Conservation (phyloP, 2,888 invertebrate genomes). For the Neoitamus cyanurus region DNA sequence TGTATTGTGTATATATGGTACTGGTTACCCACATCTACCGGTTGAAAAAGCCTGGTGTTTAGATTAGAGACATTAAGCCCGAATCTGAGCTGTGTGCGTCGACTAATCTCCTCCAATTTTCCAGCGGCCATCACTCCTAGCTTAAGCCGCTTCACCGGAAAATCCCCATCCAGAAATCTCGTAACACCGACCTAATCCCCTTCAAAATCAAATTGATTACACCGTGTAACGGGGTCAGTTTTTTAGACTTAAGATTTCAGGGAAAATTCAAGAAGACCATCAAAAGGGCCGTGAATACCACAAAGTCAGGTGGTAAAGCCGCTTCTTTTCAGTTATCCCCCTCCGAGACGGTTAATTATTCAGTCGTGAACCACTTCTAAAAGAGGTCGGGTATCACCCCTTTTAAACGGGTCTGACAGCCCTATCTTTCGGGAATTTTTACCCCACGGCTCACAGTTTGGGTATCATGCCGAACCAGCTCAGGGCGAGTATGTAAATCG, state of each 20-base stretch:
- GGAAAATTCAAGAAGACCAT: not conserved
- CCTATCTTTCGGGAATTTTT: conserved; percentile 2
- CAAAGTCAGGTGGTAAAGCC: conserved; percentile 33
- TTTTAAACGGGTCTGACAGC: conserved; percentile 11
- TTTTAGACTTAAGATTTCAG: conserved; percentile 3
- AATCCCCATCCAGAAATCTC: not conserved
- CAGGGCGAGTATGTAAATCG: not conserved
- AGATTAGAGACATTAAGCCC: no score
- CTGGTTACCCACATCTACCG: no score
- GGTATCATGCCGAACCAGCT: not conserved
- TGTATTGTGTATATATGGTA: no score
- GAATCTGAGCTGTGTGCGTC: not conserved
- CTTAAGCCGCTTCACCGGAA: not conserved
- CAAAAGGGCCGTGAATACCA: not conserved
- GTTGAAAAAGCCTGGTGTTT: no score
- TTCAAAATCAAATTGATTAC: conserved; percentile 32
- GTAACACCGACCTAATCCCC: not conserved
- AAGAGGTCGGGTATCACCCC: conserved; percentile 30
- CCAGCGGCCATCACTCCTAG: not conserved
- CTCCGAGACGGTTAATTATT: conserved; percentile 23
- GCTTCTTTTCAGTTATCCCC: conserved; percentile 15
- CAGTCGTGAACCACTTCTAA: conserved; percentile 21
- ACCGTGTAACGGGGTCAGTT: not conserved
- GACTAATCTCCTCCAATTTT: not conserved
- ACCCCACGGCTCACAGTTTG: not conserved